A percentile compares a stretch with the other conserved stretches of the same genome.
These are phyloP conservation scores for Lepus europaeus DNA, from an alignment of 2,113 vertebrate species.

Conservation along the genomic window DNA sequence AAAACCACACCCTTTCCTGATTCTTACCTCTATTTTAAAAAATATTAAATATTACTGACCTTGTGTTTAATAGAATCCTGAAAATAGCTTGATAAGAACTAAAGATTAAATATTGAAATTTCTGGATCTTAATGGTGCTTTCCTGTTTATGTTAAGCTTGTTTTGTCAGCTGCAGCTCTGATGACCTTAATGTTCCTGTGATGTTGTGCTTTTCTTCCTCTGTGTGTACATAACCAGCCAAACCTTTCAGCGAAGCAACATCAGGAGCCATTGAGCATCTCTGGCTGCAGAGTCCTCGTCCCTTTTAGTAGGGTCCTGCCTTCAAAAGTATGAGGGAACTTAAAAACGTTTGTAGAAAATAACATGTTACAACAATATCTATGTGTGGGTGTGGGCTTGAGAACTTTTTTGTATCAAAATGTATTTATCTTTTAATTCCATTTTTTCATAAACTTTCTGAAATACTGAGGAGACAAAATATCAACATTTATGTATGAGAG, in stretches of 20 bases:
- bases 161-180: not conserved
- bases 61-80: not conserved
- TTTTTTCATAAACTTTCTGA: no score
- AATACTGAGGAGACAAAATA: not conserved
- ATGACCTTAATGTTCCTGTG: not conserved
- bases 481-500: not conserved
- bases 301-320: not conserved
- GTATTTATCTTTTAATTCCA: no score
- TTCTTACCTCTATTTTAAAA: not conserved
- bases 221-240: not conserved
- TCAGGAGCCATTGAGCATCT: not conserved
- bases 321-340: not conserved
- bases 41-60: not conserved
- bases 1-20: not conserved
- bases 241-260: not conserved
- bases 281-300: not conserved
- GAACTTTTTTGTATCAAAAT: no score
- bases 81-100: not conserved
- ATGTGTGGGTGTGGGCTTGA: no score
- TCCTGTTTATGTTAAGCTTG: not conserved
- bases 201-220: not conserved
- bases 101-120: not conserved
- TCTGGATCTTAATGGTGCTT: not conserved
- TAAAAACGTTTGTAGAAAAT: no score
- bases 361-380: no score